phyloP scores from a whole-genome alignment of 2,888 invertebrate genomes.

The Neoscelio sp. region DNA sequence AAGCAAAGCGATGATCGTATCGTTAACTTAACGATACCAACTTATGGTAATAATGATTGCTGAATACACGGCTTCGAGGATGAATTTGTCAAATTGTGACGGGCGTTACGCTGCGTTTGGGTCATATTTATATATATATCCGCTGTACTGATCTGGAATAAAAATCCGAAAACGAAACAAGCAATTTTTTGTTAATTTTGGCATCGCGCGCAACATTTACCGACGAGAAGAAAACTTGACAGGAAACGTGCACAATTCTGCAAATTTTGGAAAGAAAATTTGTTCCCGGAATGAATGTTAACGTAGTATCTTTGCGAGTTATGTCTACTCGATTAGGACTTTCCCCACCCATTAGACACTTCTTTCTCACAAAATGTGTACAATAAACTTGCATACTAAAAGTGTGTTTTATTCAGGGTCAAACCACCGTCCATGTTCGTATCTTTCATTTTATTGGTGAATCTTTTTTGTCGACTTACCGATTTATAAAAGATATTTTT shows the following conservation, averaged over 20 bases:
- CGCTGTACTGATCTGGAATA: conserved; percentile 31
- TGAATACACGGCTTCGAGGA: conserved; percentile 43
- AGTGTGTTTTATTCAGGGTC: conserved; percentile 68
- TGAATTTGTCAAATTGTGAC: conserved; percentile 61
- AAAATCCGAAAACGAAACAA: conserved; percentile 29
- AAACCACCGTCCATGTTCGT: too few relatives aligned
- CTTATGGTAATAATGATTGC: conserved; percentile 52
- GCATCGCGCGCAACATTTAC: too few relatives aligned
- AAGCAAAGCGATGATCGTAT: not conserved
- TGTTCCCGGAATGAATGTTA: conserved; percentile 35
- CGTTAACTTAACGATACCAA: conserved; percentile 29
- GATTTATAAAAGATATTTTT: too few relatives aligned
- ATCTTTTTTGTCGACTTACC: too few relatives aligned
- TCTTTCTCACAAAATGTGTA: conserved; percentile 63
- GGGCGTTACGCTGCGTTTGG: conserved; percentile 63
- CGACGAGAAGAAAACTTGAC: too few relatives aligned
- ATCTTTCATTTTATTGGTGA: too few relatives aligned
- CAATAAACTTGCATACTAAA: conserved; percentile 65
- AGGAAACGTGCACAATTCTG: too few relatives aligned
- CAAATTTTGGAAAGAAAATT: conserved; percentile 19
- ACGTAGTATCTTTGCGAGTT: conserved; percentile 44
- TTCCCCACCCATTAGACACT: conserved; percentile 54
- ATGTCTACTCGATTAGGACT: conserved; percentile 40
- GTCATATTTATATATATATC: conserved; percentile 45
- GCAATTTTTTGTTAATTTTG: too few relatives aligned